Conservation (phyloP, 1,140 invertebrate genomes). For the Zaprionus camerounensis region DNA sequence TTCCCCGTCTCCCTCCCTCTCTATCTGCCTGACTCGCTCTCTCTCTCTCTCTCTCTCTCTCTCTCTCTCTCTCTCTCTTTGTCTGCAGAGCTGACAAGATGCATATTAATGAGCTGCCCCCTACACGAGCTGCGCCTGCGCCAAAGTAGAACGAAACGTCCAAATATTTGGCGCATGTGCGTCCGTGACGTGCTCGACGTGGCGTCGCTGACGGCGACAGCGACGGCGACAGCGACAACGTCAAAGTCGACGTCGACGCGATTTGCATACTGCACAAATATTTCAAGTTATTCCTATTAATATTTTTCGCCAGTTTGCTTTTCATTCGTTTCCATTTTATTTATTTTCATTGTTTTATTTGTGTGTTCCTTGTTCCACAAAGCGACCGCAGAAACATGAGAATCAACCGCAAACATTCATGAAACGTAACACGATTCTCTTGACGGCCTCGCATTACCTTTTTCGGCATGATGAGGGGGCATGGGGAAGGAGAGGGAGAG, state of each 20-base stretch:
- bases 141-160: conserved; percentile 73
- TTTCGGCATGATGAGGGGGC: background rate
- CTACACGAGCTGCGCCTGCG: conserved; percentile 34
- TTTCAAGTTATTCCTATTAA: conserved; percentile 23
- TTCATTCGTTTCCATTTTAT: background rate
- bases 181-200: conserved; percentile 35
- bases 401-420: conserved; percentile 14
- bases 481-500: background rate
- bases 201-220: conserved; percentile 18
- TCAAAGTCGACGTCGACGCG: conserved; percentile 33
- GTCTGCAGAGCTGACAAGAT: conserved; percentile 19
- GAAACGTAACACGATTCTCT: conserved; percentile 15
- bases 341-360: conserved; percentile 7
- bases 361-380: conserved; percentile 9
- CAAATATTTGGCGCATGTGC: conserved; percentile 72
- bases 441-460: conserved; percentile 2
- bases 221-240: conserved; percentile 17
- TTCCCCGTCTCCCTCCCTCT: background rate
- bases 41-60: background rate
- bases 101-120: conserved; percentile 54
- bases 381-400: conserved; percentile 31
- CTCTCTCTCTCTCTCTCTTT: background rate
- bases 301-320: conserved; percentile 37
- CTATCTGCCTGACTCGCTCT: background rate
- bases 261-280: conserved; percentile 47